These are phyloP conservation scores for Asteroscopus sphinx DNA, from an alignment of 2,888 invertebrate species.

Conservation along the genomic window DNA sequence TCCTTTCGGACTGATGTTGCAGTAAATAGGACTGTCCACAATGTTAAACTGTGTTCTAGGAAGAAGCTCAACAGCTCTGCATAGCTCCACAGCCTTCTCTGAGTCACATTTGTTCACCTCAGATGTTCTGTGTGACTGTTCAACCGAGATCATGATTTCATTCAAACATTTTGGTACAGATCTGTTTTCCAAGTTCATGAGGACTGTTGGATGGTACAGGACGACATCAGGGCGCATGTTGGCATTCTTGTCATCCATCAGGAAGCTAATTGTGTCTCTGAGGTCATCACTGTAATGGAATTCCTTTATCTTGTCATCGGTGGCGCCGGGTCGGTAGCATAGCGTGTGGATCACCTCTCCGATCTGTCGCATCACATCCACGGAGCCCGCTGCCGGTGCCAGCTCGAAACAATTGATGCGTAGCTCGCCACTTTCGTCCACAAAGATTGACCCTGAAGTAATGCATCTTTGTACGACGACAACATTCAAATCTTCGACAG, in stretches of 20 bases:
- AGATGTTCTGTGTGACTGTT: slow-evolving; percentile 61
- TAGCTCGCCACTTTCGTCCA: slow-evolving; percentile 75
- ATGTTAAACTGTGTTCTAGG: slow-evolving; percentile 71
- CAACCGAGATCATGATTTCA: slow-evolving; percentile 71
- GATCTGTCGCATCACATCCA: slow-evolving; percentile 72
- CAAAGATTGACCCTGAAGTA: slow-evolving; percentile 72
- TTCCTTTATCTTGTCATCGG: slow-evolving; percentile 63
- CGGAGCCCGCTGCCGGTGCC: slow-evolving; percentile 32
- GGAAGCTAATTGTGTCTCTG: slow-evolving; percentile 75
- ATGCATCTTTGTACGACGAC: slow-evolving; percentile 76
- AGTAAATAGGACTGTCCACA: slow-evolving; percentile 79
- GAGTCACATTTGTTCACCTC: slow-evolving; percentile 83
- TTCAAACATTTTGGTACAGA: slow-evolving; percentile 63
- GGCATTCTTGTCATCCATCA: slow-evolving; percentile 73
- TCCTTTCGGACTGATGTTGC: slow-evolving; percentile 74
- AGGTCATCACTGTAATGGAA: slow-evolving; percentile 82
- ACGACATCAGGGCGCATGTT: slow-evolving; percentile 79
- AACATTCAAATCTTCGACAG: slow-evolving; percentile 70
- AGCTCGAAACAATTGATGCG: slow-evolving; percentile 83
- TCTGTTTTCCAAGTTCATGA: slow-evolving; percentile 77
- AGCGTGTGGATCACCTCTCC: slow-evolving; percentile 71
- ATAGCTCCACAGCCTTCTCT: slow-evolving; percentile 80
- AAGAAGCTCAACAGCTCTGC: slow-evolving; percentile 72
- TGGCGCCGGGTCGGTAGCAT: slow-evolving; percentile 37
- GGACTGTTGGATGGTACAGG: slow-evolving; percentile 85